Evolutionary conservation across 2,888 invertebrate species (phyloP), one percentile per base, ranked within the genome.

Genomic region (Oxyteleia sp.): DNA sequence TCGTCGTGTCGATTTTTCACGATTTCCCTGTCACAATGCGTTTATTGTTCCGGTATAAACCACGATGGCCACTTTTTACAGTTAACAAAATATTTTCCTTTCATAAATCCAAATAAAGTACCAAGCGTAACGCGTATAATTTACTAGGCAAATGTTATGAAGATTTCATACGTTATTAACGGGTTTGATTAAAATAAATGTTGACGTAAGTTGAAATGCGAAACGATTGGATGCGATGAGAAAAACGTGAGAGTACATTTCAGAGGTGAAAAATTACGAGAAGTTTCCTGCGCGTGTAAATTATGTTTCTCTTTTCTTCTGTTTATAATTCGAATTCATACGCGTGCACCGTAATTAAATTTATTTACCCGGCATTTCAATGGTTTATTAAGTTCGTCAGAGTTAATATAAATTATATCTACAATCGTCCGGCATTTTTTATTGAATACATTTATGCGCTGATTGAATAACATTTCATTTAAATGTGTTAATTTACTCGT

Each of bases 381-480:
- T 26, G 15, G 26, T 41, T 45, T 61, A 43, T 47, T 32, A 16
- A 2, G n/a, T 20, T 15, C 38, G 26, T 55, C 41, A 47, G 3
- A 43, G 13, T 38, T n/a, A n/a, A n/a, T n/a, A n/a, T n/a, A n/a
- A n/a, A n/a, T n/a, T n/a, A n/a, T n/a, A n/a, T n/a, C n/a, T n/a
- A n/a, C n/a, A n/a, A n/a, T n/a, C n/a, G n/a, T n/a, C n/a, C n/a
- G n/a, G n/a, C n/a, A 55, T 66, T 75, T 57, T 49, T 57, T 57
- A 47, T 49, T 57, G 55, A 47, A 23, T 47, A 20, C 49, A 35
- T 51, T 15, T 26, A 49, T 32, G 13, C 35, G 47, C 59, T 35
- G 61, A 76, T 68, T 68, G 59, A 61, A 68, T 76, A 51, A 51
- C 16, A 61, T 66, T 66, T 41, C 64, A 41, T 59, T 76, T 59